Evolutionary conservation across 2,888 invertebrate genomes (phyloP), one percentile per base, ranked within the genome.

Genomic region (Spilarctia lutea): DNA sequence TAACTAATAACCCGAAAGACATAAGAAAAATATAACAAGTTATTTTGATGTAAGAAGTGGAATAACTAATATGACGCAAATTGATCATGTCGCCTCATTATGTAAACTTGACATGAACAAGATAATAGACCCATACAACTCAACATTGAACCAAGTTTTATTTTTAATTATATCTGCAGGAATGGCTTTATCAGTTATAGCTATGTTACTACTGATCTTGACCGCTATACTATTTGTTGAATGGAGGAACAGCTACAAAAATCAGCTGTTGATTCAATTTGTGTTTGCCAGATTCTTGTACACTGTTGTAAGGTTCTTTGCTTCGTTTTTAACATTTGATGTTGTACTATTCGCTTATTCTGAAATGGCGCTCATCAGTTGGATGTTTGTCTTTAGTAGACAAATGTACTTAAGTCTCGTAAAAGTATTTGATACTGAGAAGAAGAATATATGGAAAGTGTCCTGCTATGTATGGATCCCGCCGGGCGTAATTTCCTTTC

Each of bases 341-440:
- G 63, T 87, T 2, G 74, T 90, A 2, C 67, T 85, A 0, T 80
- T 91, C 72, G 79, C 90, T 0, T 94, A 92, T 77, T 89, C 93
- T 0, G 95, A 95, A 79, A 84, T 91, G 70, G 86, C 85, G 0
- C 85, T 94, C 3, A 87, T 94, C 0, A 79, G 83, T 3, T 95
- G 95, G 95, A 95, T 94, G 94, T 93, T 90, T 69, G 80, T 92
- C 3, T 95, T 94, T 68, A 95, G 88, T 52, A 91, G 89, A 63
- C 91, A 92, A 42, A 94, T 95, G 90, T 91, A 94, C 71, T 85
- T 89, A 8, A 89, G 88, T 75, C 87, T 95, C 68, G 95, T 94
- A 20, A 92, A 89, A 83, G 91, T 95, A 30, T 92, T 94, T 71
- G 83, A 82, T 70, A 81, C 83, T 0, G 79, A 86, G 2, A 81